A percentile compares a stretch with the other conserved stretches of the same genome.
phyloP scores from a whole-genome alignment of 1,140 invertebrate genomes.

The Microplitis mediator region DNA sequence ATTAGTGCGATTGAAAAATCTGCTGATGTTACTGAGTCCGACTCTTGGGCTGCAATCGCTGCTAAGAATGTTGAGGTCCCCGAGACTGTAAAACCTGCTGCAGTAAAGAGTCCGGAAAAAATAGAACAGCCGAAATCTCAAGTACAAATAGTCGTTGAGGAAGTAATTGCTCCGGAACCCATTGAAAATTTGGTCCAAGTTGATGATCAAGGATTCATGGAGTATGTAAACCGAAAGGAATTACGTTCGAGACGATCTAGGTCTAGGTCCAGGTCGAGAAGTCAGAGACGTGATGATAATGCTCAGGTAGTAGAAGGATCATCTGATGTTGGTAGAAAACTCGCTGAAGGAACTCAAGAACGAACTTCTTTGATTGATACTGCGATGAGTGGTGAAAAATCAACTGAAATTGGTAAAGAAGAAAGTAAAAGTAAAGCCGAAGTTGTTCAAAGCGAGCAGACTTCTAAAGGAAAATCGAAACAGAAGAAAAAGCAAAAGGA shows the following conservation, averaged over 20 bases:
- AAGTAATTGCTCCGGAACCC: conserved; percentile 39
- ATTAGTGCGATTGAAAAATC: conserved; percentile 13
- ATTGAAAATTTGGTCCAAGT: conserved; percentile 52
- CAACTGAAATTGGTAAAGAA: not conserved
- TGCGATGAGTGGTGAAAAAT: too few species aligned
- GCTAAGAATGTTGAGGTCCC: conserved; percentile 36
- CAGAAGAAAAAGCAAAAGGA: conserved; percentile 24
- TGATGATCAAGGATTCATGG: conserved; percentile 63
- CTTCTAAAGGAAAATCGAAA: not conserved
- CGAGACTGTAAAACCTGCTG: conserved; percentile 8
- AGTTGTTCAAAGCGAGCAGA: not conserved
- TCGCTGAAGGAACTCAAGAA: too few species aligned
- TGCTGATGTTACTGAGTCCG: too few species aligned
- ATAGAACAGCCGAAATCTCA: conserved; percentile 41
- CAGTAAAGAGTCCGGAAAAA: conserved; percentile 10
- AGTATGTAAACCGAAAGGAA: conserved; percentile 58
- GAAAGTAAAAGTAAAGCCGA: not conserved
- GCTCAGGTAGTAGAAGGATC: not conserved
- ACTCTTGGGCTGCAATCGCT: conserved; percentile 28
- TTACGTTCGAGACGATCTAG: conserved; percentile 56
- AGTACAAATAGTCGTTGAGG: conserved; percentile 60
- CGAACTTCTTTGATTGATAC: not conserved
- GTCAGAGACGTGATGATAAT: conserved; percentile 33
- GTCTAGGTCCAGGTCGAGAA: conserved; percentile 58
- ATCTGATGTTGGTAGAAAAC: too few species aligned